Evolutionary conservation across 2,888 invertebrate genomes (phyloP).

Genomic region (Aricia artaxerxes): DNA sequence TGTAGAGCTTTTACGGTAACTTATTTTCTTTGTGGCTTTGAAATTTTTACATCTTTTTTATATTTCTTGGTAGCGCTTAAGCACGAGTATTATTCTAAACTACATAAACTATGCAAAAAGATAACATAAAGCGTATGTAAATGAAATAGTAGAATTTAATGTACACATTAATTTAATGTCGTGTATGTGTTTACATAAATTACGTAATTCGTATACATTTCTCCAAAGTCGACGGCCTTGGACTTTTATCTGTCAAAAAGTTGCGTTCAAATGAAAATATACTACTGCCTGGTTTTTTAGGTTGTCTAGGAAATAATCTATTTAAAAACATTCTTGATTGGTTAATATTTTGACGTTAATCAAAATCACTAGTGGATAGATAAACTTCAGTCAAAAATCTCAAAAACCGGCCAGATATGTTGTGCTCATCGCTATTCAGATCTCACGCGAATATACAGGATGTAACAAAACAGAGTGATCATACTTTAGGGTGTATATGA

Average conservation of each 20-base stretch:
- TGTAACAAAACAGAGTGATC: not conserved
- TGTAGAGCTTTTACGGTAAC: not conserved
- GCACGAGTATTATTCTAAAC: not conserved
- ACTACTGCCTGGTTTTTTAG: not conserved
- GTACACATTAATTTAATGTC: not conserved
- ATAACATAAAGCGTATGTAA: not conserved
- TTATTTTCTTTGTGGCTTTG: not conserved
- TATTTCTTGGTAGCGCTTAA: not conserved
- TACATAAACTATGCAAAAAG: not conserved
- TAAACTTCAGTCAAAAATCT: no score
- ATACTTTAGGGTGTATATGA: not conserved
- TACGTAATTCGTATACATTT: not conserved
- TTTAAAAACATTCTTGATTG: no score
- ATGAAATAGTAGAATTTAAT: not conserved
- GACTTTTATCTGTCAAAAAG: not conserved
- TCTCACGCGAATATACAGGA: not conserved
- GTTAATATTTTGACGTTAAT: no score
- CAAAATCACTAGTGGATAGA: no score
- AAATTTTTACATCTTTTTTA: not conserved
- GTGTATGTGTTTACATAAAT: slow-evolving; percentile 7
- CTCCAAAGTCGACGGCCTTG: not conserved
- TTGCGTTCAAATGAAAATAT: not conserved
- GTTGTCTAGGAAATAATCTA: no score
- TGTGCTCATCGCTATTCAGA: no score
- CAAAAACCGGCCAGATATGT: no score